These are phyloP conservation scores for Ceryle rudis DNA, from an alignment of 2,797 vertebrate species.

Conservation along the genomic window DNA sequence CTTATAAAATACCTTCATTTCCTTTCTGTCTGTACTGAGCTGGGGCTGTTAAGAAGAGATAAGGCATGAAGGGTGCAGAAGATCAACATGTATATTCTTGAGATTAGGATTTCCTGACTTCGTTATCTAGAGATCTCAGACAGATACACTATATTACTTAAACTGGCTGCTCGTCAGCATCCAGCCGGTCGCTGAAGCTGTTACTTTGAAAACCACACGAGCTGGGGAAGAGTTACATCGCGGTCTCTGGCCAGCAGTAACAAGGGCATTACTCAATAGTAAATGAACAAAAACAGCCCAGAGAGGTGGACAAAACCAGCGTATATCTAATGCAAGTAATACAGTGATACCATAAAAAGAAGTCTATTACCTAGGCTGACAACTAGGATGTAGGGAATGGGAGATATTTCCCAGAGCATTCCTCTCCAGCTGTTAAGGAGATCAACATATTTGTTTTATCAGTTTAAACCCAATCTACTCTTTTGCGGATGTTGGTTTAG, in stretches of 20 bases:
- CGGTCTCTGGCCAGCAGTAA: not conserved
- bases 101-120: not conserved
- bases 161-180: not conserved
- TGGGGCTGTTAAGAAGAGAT: not conserved
- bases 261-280: not conserved
- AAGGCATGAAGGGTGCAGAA: not conserved
- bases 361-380: conserved; percentile 82
- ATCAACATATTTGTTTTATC: not conserved
- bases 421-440: not conserved
- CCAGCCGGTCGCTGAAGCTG: not conserved
- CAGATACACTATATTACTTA: not conserved
- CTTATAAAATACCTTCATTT: not conserved
- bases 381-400: conserved; percentile 85
- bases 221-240: fast-evolving
- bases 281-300: not conserved
- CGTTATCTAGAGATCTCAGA: not conserved
- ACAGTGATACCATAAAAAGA: not conserved
- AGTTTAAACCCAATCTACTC: not conserved
- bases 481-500: not conserved
- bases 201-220: fast-evolving
- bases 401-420: conserved; percentile 79
- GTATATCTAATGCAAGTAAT: not conserved
- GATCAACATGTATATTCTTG: not conserved
- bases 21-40: not conserved
- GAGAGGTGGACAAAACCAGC: not conserved